phyloP scores from a whole-genome alignment of 92 coral and sea anemone genomes.

The Metridium senile region DNA sequence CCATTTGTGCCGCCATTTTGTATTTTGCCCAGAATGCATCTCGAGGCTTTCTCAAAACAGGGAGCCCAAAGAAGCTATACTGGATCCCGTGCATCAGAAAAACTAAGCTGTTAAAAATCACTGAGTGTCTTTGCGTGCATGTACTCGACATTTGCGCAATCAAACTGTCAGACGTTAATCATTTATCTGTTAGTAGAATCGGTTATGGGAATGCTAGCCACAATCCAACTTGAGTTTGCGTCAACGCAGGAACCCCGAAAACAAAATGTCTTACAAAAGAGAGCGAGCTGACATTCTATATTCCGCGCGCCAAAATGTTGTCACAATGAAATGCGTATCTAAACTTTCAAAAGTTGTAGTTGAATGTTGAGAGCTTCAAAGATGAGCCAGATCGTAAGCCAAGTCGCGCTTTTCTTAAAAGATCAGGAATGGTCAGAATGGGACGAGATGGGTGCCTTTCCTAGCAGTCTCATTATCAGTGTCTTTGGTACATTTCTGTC shows the following conservation, averaged over 20 bases:
- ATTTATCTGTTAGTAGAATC: too few relatives aligned
- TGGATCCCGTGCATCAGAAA: too few relatives aligned
- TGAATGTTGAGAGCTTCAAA: background rate
- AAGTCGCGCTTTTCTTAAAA: background rate
- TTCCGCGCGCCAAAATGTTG: conserved; percentile 1
- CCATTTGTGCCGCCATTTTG: conserved; percentile 25
- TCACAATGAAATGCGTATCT: background rate
- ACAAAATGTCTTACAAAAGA: background rate
- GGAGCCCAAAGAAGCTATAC: conserved; percentile 2
- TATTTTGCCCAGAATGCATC: conserved; percentile 9
- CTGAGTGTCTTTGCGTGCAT: too few relatives aligned
- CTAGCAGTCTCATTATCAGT: background rate
- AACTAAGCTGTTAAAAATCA: too few relatives aligned
- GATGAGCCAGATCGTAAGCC: background rate
- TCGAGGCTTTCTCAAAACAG: conserved; percentile 2
- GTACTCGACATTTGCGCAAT: too few relatives aligned
- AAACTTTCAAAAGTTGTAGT: background rate
- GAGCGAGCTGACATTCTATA: background rate
- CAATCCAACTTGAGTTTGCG: too few relatives aligned
- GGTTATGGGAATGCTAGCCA: too few relatives aligned
- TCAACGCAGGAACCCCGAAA: background rate
- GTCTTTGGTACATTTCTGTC: background rate
- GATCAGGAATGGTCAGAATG: background rate
- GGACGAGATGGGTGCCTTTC: background rate
- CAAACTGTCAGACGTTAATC: too few relatives aligned